These are phyloP conservation scores for Prionace glauca DNA, from an alignment of 2,797 vertebrate species.

Conservation along the genomic window DNA sequence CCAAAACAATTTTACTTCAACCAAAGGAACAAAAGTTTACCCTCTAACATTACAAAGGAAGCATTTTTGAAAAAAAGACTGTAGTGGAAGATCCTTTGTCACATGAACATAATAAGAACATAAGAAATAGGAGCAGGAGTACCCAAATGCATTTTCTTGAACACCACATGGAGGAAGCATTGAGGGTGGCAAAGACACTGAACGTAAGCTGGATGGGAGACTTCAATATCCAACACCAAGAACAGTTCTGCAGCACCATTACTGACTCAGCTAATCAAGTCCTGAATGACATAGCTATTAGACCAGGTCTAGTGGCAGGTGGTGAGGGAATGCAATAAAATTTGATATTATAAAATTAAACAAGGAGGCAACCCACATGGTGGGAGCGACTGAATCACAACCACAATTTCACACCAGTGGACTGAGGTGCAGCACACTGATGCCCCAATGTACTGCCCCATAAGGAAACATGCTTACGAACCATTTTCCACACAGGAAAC, in stretches of 20 bases:
- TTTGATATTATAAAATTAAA: background rate
- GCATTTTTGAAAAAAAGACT: background rate
- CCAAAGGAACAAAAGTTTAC: background rate
- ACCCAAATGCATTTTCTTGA: background rate
- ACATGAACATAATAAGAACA: too few relatives aligned
- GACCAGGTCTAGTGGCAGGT: too few relatives aligned
- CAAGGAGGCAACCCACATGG: background rate
- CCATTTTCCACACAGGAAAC: background rate
- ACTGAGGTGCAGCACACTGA: background rate
- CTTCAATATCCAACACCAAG: too few relatives aligned
- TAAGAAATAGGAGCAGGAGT: too few relatives aligned
- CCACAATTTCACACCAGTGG: background rate
- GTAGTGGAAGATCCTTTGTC: background rate
- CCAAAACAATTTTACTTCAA: constrained; percentile 7
- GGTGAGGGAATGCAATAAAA: too few relatives aligned
- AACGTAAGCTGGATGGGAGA: too few relatives aligned
- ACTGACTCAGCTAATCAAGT: too few relatives aligned
- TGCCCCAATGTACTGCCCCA: background rate
- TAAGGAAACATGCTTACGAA: background rate
- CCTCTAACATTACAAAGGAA: background rate
- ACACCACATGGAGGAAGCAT: too few relatives aligned
- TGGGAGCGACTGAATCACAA: background rate
- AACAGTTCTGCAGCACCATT: too few relatives aligned
- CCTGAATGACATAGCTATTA: too few relatives aligned
- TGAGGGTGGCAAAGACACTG: too few relatives aligned